These are phyloP conservation scores for Mythimna vitellina DNA, from an alignment of 2,888 invertebrate species.

Conservation along the genomic window DNA sequence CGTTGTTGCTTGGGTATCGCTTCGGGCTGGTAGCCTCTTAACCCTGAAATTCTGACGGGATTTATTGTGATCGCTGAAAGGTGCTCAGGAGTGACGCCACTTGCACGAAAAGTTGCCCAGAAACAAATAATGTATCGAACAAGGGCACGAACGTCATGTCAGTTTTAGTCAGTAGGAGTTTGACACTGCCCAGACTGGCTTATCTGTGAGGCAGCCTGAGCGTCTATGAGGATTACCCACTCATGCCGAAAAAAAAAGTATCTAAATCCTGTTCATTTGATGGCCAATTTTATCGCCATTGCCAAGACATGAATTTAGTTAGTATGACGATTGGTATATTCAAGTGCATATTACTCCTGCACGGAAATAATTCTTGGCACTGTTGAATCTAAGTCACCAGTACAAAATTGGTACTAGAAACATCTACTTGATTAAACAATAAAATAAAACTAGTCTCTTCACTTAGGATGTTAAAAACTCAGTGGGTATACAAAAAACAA, in stretches of 20 bases:
- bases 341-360: conserved; percentile 43
- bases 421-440: conserved; percentile 22
- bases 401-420: conserved; percentile 29
- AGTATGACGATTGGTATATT: conserved; percentile 26
- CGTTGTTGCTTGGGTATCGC: too few species aligned
- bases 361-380: conserved; percentile 62
- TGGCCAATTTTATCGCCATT: conserved; percentile 16
- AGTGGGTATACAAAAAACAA: conserved; percentile 52
- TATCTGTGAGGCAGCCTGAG: too few species aligned
- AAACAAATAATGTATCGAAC: too few species aligned
- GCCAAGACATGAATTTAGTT: conserved; percentile 33
- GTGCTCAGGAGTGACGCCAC: too few species aligned
- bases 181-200: too few species aligned
- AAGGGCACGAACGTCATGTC: too few species aligned
- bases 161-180: too few species aligned
- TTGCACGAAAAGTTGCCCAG: too few species aligned
- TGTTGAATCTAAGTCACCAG: conserved; percentile 29
- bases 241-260: conserved; percentile 1
- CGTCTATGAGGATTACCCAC: too few species aligned
- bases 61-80: too few species aligned
- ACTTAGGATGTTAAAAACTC: conserved; percentile 38
- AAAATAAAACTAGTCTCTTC: conserved; percentile 28
- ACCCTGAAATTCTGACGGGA: too few species aligned
- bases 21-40: too few species aligned
- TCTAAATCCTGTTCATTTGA: not conserved